Conservation (phyloP, 2,888 invertebrate species). For the Trilocha varians region DNA sequence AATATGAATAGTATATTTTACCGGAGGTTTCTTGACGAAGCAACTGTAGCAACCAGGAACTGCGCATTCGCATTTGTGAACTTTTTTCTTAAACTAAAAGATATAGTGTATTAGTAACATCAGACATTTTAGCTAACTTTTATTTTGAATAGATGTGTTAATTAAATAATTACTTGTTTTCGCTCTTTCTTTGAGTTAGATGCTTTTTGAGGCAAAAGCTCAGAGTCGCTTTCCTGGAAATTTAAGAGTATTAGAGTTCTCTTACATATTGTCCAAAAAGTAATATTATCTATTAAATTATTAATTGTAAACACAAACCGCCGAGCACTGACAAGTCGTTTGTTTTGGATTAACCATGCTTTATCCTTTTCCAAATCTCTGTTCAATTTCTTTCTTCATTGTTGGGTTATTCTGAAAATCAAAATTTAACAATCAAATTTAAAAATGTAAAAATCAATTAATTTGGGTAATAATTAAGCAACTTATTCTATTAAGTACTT, state of each 20-base stretch:
- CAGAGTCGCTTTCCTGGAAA: too few relatives aligned
- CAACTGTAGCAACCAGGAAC: constrained; percentile 24
- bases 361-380: constrained; percentile 22
- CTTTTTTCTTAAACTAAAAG: constrained; percentile 8
- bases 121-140: too few relatives aligned
- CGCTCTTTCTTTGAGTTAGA: not conserved
- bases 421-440: too few relatives aligned
- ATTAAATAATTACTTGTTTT: not conserved
- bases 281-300: too few relatives aligned
- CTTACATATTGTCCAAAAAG: too few relatives aligned
- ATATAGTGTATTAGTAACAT: not conserved
- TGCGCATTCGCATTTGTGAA: constrained; percentile 23
- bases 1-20: constrained; percentile 7
- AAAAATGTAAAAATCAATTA: not conserved
- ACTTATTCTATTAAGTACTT: constrained; percentile 10
- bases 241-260: too few relatives aligned
- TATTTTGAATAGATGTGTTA: not conserved
- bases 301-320: not conserved
- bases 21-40: constrained; percentile 18
- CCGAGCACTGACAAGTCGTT: not conserved
- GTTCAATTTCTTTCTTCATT: constrained; percentile 27
- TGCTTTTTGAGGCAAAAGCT: not conserved
- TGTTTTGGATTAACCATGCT: constrained; percentile 11
- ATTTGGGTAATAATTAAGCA: not conserved
- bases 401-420: constrained; percentile 30